phyloP scores from a whole-genome alignment of 2,113 vertebrate species.

The Pangasianodon hypophthalmus region DNA sequence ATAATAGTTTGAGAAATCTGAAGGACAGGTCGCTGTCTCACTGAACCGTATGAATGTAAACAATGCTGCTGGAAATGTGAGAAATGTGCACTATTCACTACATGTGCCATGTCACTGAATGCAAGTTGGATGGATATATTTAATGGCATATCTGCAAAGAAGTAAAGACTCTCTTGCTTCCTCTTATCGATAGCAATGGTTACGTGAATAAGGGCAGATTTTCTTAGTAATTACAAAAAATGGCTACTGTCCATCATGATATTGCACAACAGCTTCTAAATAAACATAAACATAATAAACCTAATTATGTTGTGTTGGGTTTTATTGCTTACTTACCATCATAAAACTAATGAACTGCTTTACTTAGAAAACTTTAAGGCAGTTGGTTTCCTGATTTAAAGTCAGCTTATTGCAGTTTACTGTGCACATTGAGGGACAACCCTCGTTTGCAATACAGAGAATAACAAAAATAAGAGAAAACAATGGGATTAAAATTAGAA shows the following conservation, averaged over 20 bases:
- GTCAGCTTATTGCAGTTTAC: background rate
- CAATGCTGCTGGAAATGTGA: background rate
- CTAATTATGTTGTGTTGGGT: background rate
- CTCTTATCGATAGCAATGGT: background rate
- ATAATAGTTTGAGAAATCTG: background rate
- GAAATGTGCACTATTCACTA: background rate
- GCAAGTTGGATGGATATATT: background rate
- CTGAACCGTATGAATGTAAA: background rate
- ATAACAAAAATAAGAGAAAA: background rate
- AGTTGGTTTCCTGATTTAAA: background rate
- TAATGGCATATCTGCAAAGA: background rate
- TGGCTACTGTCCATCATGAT: background rate
- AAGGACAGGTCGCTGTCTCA: background rate
- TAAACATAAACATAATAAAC: background rate
- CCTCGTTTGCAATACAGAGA: background rate
- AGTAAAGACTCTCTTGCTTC: background rate
- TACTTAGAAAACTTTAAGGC: background rate
- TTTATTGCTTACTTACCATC: background rate
- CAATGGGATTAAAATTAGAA: background rate
- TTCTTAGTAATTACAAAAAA: background rate
- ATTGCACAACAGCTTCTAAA: background rate
- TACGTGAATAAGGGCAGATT: background rate
- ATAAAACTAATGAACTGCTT: background rate
- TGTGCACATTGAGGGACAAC: background rate
- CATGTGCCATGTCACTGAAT: background rate